Evolutionary conservation across 1,140 invertebrate species (phyloP).

Genomic region (Eubasilissa regina): DNA sequence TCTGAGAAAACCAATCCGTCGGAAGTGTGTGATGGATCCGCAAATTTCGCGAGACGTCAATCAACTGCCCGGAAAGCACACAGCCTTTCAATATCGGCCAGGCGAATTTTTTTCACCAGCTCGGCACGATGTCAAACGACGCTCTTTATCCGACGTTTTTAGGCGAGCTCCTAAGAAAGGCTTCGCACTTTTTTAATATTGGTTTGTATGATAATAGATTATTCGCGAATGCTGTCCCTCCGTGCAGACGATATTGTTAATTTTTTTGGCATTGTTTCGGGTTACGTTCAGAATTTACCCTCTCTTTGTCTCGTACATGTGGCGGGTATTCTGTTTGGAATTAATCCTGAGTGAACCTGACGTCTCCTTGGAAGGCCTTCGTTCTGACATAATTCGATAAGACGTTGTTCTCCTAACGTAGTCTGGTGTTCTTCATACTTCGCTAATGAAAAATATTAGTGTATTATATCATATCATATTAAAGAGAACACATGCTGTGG

Average conservation of each 20-base stretch:
- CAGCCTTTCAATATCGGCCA: neutral
- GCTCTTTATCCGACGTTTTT: neutral
- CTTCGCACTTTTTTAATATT: neutral
- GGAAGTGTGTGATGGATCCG: neutral
- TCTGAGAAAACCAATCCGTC: neutral
- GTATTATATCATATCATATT: too few relatives aligned
- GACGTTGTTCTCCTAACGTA: too few relatives aligned
- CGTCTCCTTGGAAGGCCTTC: neutral
- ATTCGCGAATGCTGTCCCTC: too few relatives aligned
- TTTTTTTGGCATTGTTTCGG: neutral
- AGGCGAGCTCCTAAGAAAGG: neutral
- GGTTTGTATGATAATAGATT: neutral
- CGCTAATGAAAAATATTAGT: too few relatives aligned
- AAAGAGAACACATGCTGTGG: too few relatives aligned
- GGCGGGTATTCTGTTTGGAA: neutral
- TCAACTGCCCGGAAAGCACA: neutral
- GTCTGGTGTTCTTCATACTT: too few relatives aligned
- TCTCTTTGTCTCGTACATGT: neutral
- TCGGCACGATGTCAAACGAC: neutral
- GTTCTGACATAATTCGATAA: too few relatives aligned
- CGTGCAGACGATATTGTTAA: neutral
- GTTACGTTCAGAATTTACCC: neutral
- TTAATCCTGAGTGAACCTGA: neutral
- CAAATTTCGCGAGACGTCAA: slow-evolving; percentile 17
- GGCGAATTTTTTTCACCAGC: neutral